Base-by-base conservation (phyloP, 2,797 vertebrate species). In the Alectoris magna region DNA sequence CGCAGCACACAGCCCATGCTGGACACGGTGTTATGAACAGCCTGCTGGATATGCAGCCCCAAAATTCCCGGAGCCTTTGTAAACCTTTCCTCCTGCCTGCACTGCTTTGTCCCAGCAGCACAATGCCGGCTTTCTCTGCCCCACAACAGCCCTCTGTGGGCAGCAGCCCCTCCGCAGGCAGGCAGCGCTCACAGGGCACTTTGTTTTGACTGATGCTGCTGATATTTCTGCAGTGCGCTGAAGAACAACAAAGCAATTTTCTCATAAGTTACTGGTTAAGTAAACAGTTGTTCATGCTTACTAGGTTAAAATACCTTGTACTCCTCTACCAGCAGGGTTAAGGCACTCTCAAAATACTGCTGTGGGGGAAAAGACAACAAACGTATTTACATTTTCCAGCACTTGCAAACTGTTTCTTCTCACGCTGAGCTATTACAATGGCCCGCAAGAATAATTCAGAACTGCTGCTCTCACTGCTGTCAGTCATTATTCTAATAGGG, bases 121-220 rank as follows among this genome's bases (percentile, higher is more conserved):
- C 96, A 97, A 90, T 87, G 39, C 95, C 31, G 63, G 23, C 94
- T 96, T 97, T 96, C 91, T 96, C 88, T 79, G 39, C 80, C 84
- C 87, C 66, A 97, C 95, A 97, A 94, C 62, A 80, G 92, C 95
- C 60, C 88, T 83, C 69, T 96, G 95, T 94, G 91, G 74, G 48
- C 85, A 15, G 17, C 70, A 68, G 59, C 72, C 87, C 94, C 91
- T 80, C 73, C 70, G 9, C 41, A 6, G 3, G 68, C 83, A 46
- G 69, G 76, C 69, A 49, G 69, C 29, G 0, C 78, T 83, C 71
- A 77, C 85, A 91, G 92, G 78, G 29, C 66, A 36, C 84, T 79
- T 69, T 84, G 78, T 96, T 91, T 59, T 74, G 63, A 62, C 87
- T 68, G 68, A 91, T 29, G 62, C 22, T 6, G 87, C 81, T 23